Evolutionary conservation across 1,140 invertebrate genomes (phyloP).

Genomic region (Dryas iulia): DNA sequence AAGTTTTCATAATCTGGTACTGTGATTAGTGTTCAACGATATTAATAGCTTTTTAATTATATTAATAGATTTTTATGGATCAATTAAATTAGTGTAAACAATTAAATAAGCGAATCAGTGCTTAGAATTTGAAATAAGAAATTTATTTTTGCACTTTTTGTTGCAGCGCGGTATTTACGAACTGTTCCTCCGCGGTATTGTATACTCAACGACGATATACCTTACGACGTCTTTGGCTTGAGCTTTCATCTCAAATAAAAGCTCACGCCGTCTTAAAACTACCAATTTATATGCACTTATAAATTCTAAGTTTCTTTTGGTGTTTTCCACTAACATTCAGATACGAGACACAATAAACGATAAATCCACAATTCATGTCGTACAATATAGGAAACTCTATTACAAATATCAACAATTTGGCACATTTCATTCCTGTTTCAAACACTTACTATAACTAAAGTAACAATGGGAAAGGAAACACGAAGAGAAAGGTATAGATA

Average conservation of each 20-base stretch:
- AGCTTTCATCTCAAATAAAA: background rate
- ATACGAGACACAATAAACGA: conserved; percentile 13
- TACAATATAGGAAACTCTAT: conserved; percentile 55
- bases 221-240: background rate
- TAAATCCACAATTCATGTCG: conserved; percentile 28
- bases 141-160: too few species aligned
- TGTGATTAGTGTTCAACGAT: too few species aligned
- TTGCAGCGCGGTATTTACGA: too few species aligned
- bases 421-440: conserved; percentile 45
- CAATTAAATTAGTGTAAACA: too few species aligned
- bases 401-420: conserved; percentile 69
- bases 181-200: too few species aligned
- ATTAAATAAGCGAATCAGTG: too few species aligned
- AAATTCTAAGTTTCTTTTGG: conserved; percentile 28
- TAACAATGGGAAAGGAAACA: conserved; percentile 27
- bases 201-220: too few species aligned
- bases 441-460: conserved; percentile 32
- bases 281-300: conserved; percentile 20
- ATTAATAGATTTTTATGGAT: too few species aligned
- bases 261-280: conserved; percentile 8
- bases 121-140: too few species aligned
- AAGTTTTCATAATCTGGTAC: too few species aligned
- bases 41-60: too few species aligned
- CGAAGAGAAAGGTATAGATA: background rate
- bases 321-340: conserved; percentile 30